Evolutionary conservation across 2,113 vertebrate species (phyloP).

Genomic region (Sterna hirundo): DNA sequence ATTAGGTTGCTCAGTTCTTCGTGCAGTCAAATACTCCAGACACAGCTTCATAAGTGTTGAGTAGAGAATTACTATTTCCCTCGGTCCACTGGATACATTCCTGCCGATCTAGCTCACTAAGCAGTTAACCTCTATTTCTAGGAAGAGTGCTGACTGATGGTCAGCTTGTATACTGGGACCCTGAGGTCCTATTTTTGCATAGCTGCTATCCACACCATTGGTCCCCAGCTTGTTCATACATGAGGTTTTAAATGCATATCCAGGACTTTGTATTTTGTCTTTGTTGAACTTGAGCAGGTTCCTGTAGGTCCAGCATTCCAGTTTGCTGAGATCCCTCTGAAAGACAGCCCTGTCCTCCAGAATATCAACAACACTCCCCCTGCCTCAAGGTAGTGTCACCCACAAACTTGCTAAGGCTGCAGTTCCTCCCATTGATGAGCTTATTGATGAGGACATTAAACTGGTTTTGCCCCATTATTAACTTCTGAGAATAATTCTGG

Average conservation of each 20-base stretch:
- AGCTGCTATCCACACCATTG: background rate
- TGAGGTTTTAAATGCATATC: background rate
- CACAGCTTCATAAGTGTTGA: background rate
- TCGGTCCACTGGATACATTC: background rate
- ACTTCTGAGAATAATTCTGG: background rate
- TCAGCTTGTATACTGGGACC: background rate
- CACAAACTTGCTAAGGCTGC: background rate
- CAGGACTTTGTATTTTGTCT: background rate
- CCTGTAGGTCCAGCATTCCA: background rate
- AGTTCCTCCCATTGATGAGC: background rate
- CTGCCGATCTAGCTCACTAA: background rate
- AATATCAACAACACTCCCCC: rapidly evolving
- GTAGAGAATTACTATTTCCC: background rate
- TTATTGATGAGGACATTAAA: background rate
- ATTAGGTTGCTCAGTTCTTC: background rate
- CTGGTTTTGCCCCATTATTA: background rate
- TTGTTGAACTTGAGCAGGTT: background rate
- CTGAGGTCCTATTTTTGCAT: background rate
- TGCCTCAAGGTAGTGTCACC: background rate
- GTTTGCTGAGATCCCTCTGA: background rate
- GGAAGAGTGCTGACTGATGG: background rate
- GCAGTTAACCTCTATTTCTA: background rate
- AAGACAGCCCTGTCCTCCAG: background rate
- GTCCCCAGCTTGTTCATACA: background rate
- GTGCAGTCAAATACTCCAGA: background rate